Base-by-base conservation (phyloP, 2,888 invertebrate genomes). In the Girardia tigrina region DNA sequence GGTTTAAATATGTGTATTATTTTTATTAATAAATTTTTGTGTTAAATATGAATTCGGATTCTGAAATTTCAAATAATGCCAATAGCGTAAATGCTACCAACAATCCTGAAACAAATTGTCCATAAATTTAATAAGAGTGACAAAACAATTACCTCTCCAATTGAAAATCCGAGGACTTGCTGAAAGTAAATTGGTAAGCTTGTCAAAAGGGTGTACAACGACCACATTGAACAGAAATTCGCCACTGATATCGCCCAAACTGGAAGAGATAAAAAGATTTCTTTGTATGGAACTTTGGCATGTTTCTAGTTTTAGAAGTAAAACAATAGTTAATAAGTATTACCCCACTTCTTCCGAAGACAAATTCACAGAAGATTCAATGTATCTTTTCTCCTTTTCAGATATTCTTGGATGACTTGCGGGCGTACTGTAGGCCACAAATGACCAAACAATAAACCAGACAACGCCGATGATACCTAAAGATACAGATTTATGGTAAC, bases 381-480 rank as follows among this genome's bases (percentile, higher is more conserved):
- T 56, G n/a, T 20, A 56, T 4, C n/a, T 4, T 23, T 56, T 56
- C 23, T 72, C 73, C 8, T 56, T 36, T 23, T 4, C 29, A 2
- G 73, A 42, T 6, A 86, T 85, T 26, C 82, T 81, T 1, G 81
- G 79, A 79, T 86, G 85, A 74, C 81, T 80, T 1, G 81, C 81
- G 1, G 85, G 85, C 74, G 81, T 81, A 77, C 85, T 85, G 16
- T 81, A 78, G 8, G 85, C 81, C 23, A 82, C 74, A 70, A 82
- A 81, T 74, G 80, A 81, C 86, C 86, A 86, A 29, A 80, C 73
- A 29, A 81, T 36, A 77, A 90, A 92, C 93, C 93, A 93, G 16
- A 92, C 77, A 2, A 85, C 77, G 4, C 81, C 85, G 28, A 83
- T 12, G 0, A 80, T 76, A 29, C 84, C 84, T 83, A 77, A 42